phyloP scores from a whole-genome alignment of 2,113 vertebrate genomes.

The Microtus oregoni region DNA sequence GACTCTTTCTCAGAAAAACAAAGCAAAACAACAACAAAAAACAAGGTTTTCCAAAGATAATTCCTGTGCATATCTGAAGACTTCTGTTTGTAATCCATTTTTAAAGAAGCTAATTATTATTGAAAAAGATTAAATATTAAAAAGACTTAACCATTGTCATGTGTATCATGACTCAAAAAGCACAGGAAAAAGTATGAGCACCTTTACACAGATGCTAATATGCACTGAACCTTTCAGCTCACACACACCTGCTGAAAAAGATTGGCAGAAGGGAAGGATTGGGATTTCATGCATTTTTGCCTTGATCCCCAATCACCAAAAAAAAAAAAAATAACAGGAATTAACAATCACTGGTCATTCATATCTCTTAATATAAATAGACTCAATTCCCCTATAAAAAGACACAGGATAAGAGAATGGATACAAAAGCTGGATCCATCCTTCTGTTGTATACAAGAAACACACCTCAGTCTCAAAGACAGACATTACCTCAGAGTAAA shows the following conservation, averaged over 20 bases:
- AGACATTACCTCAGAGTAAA: too few relatives aligned
- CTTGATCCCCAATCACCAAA: neutral
- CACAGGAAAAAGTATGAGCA: neutral
- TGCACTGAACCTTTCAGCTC: neutral
- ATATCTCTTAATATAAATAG: too few relatives aligned
- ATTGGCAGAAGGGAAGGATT: fast-evolving
- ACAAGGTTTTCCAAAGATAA: neutral
- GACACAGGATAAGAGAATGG: too few relatives aligned
- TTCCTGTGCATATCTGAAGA: fast-evolving
- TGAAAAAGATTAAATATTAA: conserved; percentile 26
- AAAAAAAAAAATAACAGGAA: too few relatives aligned
- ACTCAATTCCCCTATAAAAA: too few relatives aligned
- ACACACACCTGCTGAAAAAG: neutral
- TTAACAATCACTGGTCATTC: too few relatives aligned
- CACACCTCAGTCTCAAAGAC: too few relatives aligned
- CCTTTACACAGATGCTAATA: neutral
- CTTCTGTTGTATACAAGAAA: too few relatives aligned
- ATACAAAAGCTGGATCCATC: too few relatives aligned
- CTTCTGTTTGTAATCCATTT: conserved; percentile 4
- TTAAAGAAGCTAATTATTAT: conserved; percentile 21
- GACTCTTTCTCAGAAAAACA: neutral
- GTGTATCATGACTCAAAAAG: neutral
- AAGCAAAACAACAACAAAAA: neutral
- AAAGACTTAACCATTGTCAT: neutral
- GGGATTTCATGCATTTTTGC: neutral